A percentile compares a stretch with the other conserved stretches of the same genome.
These are phyloP conservation scores for Anser brachyrhynchus DNA, from an alignment of 2,113 vertebrate species.

Conservation along the genomic window DNA sequence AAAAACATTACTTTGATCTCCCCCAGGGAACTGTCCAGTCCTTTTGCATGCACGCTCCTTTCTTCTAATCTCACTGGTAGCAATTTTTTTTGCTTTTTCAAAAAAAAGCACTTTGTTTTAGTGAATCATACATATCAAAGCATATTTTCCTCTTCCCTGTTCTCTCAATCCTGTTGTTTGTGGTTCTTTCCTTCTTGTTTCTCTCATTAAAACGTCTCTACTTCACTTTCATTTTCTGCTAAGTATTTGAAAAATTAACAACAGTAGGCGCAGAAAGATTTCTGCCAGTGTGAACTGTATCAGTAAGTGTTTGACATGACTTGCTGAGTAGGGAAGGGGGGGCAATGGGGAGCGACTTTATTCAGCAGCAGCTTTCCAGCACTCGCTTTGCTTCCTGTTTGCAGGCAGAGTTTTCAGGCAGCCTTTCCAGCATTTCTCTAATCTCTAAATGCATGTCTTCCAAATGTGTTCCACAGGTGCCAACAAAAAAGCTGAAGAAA, in stretches of 20 bases:
- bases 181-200: not conserved
- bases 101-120: not conserved
- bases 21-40: not conserved
- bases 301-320: not conserved
- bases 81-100: not conserved
- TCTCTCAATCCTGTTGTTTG: not conserved
- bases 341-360: not conserved
- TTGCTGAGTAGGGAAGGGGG: not conserved
- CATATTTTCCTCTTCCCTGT: not conserved
- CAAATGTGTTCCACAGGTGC: constrained; percentile 80
- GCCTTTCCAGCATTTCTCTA: not conserved
- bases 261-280: not conserved
- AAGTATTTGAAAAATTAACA: not conserved
- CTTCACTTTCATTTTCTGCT: not conserved
- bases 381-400: not conserved
- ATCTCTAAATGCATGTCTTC: not conserved
- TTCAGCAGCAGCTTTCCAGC: not conserved
- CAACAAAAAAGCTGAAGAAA: constrained; percentile 98
- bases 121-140: not conserved
- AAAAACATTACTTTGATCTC: not conserved
- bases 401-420: not conserved
- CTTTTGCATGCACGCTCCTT: not conserved
- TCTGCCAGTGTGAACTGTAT: not conserved
- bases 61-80: not conserved
- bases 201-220: not conserved